These are phyloP conservation scores for Drusus annulatus DNA, from an alignment of 1,140 invertebrate genomes.

Conservation along the genomic window DNA sequence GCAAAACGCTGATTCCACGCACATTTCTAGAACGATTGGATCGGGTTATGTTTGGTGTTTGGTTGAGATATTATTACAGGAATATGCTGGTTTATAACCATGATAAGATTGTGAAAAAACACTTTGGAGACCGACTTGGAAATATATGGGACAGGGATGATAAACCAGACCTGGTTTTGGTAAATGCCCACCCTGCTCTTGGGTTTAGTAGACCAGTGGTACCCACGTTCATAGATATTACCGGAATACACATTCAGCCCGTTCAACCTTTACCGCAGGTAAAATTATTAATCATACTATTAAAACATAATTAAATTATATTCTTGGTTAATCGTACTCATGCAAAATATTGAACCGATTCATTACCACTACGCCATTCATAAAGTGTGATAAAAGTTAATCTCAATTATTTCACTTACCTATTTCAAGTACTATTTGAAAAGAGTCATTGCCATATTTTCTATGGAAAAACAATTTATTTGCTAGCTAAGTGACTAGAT, in stretches of 20 bases:
- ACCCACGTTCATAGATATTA: conserved; percentile 60
- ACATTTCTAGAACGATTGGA: conserved; percentile 5
- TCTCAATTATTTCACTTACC: too few relatives aligned
- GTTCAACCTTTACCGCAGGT: too few relatives aligned
- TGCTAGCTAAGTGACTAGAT: too few relatives aligned
- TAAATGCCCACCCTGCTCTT: conserved; percentile 61
- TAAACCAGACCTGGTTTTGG: conserved; percentile 57
- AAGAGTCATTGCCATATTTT: too few relatives aligned
- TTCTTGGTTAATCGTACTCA: too few relatives aligned
- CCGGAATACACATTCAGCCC: conserved; percentile 54
- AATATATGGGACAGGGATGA: conserved; percentile 32
- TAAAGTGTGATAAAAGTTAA: too few relatives aligned
- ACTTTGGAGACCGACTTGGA: not conserved
- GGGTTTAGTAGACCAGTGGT: conserved; percentile 57
- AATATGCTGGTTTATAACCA: not conserved
- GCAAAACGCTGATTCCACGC: not conserved
- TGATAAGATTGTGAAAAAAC: conserved; percentile 24
- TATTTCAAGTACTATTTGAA: too few relatives aligned
- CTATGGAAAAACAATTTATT: too few relatives aligned
- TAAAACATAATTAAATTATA: too few relatives aligned
- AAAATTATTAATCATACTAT: too few relatives aligned
- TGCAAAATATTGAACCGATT: too few relatives aligned
- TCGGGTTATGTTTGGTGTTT: not conserved
- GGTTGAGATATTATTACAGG: not conserved
- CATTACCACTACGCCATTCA: too few relatives aligned